A percentile compares a stretch with the other conserved stretches of the same genome.
These are phyloP conservation scores for Pteruthius melanotis DNA, from an alignment of 2,113 vertebrate genomes.

Conservation along the genomic window DNA sequence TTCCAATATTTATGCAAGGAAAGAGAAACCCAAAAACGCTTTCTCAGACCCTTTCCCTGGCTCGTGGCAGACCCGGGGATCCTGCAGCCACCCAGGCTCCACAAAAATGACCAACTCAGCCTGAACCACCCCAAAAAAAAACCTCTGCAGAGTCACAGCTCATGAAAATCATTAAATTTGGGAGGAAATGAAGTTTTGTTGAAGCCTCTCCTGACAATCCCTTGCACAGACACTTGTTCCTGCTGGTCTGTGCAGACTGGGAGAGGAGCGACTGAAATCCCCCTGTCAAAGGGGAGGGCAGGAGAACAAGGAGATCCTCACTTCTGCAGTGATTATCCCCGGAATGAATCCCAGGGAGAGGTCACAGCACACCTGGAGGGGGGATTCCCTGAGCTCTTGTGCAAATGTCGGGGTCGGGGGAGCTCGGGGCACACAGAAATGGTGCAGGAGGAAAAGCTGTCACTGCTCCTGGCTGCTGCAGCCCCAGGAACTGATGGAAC, in stretches of 20 bases:
- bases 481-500: not conserved
- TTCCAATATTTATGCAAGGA: not conserved
- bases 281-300: not conserved
- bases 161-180: accelerated
- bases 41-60: not conserved
- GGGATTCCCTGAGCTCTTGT: not conserved
- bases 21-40: not conserved
- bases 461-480: not conserved
- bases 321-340: accelerated
- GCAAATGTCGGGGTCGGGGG: not conserved
- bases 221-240: not conserved
- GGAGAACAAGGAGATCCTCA: not conserved
- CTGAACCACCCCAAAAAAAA: not conserved
- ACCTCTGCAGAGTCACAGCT: not conserved
- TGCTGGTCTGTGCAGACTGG: not conserved
- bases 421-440: accelerated
- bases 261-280: not conserved
- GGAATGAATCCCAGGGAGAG: accelerated
- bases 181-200: accelerated
- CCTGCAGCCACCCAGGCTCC: not conserved
- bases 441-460: not conserved
- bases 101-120: not conserved
- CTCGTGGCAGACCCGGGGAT: not conserved
- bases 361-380: accelerated
- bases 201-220: not conserved